A percentile compares a stretch with the other conserved stretches of the same genome.
These are phyloP conservation scores for Apantesis nais DNA, from an alignment of 2,888 invertebrate species.

Conservation along the genomic window DNA sequence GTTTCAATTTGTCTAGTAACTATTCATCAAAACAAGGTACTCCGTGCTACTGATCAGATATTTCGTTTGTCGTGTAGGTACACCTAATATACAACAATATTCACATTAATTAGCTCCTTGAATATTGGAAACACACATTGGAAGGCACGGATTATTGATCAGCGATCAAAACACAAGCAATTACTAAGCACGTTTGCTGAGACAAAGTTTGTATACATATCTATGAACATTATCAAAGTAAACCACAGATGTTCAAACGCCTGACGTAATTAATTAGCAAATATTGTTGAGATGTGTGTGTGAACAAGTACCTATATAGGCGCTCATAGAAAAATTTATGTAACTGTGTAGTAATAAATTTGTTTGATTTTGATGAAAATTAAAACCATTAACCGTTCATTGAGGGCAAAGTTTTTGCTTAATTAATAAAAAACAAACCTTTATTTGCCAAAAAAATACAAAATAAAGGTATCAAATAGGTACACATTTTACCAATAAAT, in stretches of 20 bases:
- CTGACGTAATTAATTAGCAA: constrained; percentile 42
- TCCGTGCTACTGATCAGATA: too few relatives aligned
- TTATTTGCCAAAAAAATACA: too few relatives aligned
- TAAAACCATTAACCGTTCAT: too few relatives aligned
- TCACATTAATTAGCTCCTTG: not conserved
- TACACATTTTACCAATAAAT: not conserved
- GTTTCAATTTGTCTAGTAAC: too few relatives aligned
- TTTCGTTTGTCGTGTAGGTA: too few relatives aligned
- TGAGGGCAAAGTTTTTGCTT: too few relatives aligned
- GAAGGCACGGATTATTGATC: constrained; percentile 14
- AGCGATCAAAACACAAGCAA: constrained; percentile 27
- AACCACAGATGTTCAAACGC: constrained; percentile 32
- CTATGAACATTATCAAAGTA: constrained; percentile 16
- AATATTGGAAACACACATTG: not conserved
- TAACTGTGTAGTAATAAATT: too few relatives aligned
- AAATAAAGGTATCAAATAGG: not conserved
- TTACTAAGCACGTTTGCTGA: constrained; percentile 23
- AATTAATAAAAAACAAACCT: too few relatives aligned
- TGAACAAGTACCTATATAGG: constrained; percentile 27
- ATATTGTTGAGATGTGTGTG: constrained; percentile 20
- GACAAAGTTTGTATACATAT: constrained; percentile 10
- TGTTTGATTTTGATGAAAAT: too few relatives aligned
- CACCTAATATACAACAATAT: not conserved
- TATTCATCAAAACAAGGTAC: not conserved
- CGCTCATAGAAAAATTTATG: constrained; percentile 13